Percentiles rank a stretch among this genome's conserved stretches.
Conservation (phyloP, 1,140 invertebrate genomes). For the Psilanteris sp. region DNA sequence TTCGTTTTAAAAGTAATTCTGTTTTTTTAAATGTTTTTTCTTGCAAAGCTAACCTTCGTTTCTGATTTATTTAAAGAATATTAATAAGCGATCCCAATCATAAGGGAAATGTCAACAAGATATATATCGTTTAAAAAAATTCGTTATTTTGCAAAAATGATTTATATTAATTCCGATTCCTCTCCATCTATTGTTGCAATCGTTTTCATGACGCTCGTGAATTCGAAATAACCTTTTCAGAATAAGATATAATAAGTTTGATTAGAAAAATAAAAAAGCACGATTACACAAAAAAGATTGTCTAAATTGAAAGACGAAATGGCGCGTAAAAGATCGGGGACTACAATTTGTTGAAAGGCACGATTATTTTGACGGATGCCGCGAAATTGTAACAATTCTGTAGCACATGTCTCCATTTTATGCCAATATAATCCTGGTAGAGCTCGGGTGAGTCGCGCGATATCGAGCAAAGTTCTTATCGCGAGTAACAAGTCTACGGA, state of each 20-base stretch:
- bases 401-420: constrained; percentile 45
- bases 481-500: constrained; percentile 43
- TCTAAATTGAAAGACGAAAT: constrained; percentile 17
- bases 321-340: constrained; percentile 26
- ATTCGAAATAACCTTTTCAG: too few species aligned
- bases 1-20: too few species aligned
- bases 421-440: constrained; percentile 34
- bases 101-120: too few species aligned
- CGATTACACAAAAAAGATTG: not conserved
- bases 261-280: constrained; percentile 1
- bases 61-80: too few species aligned
- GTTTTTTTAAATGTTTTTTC: too few species aligned
- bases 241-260: not conserved
- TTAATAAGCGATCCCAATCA: too few species aligned
- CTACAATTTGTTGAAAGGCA: constrained; percentile 34
- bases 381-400: constrained; percentile 28
- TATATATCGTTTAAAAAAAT: too few species aligned
- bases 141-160: too few species aligned
- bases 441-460: constrained; percentile 22
- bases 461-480: constrained; percentile 56
- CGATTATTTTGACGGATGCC: constrained; percentile 48
- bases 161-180: too few species aligned
- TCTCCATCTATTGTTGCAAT: too few species aligned
- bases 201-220: too few species aligned
- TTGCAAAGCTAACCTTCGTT: too few species aligned